Evolutionary conservation across 2,888 invertebrate species (phyloP), one percentile per base, ranked within the genome.

Genomic region (Mesochorus sp.): DNA sequence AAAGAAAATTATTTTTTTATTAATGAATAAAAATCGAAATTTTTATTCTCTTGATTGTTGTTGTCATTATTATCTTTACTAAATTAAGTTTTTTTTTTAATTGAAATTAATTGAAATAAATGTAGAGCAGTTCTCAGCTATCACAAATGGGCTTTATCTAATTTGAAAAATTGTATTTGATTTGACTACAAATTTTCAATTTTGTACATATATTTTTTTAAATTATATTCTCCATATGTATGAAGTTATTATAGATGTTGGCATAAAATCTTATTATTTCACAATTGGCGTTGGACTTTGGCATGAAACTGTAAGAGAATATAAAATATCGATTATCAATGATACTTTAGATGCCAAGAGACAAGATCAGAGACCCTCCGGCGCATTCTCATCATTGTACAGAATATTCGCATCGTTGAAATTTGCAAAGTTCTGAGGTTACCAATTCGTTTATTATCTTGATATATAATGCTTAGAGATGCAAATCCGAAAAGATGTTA

Each of bases 361-460:
- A 39, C 39, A 49, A 59, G 53, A 61, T 75, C 68, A 75, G 68
- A 75, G 75, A 21, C 34, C 1, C 51, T 61, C 62, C n/a, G 61
- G 28, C 39, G 53, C 47, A 55, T 68, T 61, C 44, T 37, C 61
- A 53, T 68, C 55, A 55, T 47, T 34, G 47, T 4, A 5, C 21
- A 3, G 49, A n/a, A 47, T 49, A 37, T 28, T 51, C 57, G 37
- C 57, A 21, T 12, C n/a, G 37, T 44, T 44, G 28, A 61, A 61
- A 31, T 61, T 28, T 44, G 31, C 44, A 44, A 10, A 28, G 61
- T 34, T 19, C 19, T 21, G 21, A 19, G 28, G 14, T 61, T 44
- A 61, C 17, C 44, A 28, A 39, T 44, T 44, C 28, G 24, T 44
- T 28, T 28, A 44, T 44, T 44, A 44, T 61, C 28, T 10, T 3